Base-by-base conservation (phyloP, 2,888 invertebrate species). In the Caenorhabditis becei region DNA sequence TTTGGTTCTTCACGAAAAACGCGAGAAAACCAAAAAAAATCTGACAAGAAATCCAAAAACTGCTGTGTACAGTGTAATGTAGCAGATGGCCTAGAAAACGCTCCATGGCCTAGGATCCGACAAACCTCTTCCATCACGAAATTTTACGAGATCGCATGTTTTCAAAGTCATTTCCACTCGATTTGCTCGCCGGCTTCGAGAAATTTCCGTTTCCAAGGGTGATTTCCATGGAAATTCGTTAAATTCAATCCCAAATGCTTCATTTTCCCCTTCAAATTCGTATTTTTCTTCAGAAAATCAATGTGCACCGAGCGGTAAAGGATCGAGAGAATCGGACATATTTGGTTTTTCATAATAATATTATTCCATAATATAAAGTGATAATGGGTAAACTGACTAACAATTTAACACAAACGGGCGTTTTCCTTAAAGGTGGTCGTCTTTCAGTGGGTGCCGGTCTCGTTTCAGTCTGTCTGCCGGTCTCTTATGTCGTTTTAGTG, bases 401-500 rank as follows among this genome's bases (percentile, higher is more conserved):
- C 18, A 26, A 14, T 41, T 16, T 61, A 16, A 16, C 26, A 3
- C n/a, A 24, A 23, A 44, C 16, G n/a, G n/a, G n/a, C n/a, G n/a
- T n/a, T 32, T 54, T 20, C 20, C 18, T 47, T 47, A 2, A 69
- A 69, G 59, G 24, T 37, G 7, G 5, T 20, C 11, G 18, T 24
- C 24, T 58, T 59, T 56, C 66, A 61, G 58, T 44, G 1, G 24
- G 75, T 37, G 66, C 75, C 44, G 66, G 75, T 7, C 24, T 75
- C 24, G 71, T 83, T 18, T 66, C 82, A 11, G 59, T 69, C 1
- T 54, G 63, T 53, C 35, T 84, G 14, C 86, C 86, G n/a, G 24
- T 84, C 26, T 84, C 84, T 35, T 86, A 86, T 53, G 86, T 86
- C 8, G 41, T 74, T 3, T 65, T 86, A 11, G 70, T 86, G 7